Conservation (phyloP, 2,113 vertebrate genomes). For the Anthoscopus minutus region DNA sequence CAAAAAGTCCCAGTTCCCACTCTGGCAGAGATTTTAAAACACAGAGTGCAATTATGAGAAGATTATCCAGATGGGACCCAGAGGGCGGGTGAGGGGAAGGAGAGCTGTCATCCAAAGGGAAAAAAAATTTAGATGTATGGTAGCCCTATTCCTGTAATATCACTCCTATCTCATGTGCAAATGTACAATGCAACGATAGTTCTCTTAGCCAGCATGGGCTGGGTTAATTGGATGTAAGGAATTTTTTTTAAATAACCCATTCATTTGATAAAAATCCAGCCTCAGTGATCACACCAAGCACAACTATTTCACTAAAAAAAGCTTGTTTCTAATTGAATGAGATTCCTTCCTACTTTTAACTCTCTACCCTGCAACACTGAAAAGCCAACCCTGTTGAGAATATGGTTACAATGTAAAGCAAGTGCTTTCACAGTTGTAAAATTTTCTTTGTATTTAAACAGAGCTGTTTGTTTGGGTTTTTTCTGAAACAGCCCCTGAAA, state of each 20-base stretch:
- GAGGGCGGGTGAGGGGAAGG: neutral
- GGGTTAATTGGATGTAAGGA: conserved; percentile 20
- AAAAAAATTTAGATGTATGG: conserved; percentile 38
- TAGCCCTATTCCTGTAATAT: neutral
- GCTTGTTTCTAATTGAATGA: neutral
- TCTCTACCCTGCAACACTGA: neutral
- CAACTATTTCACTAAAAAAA: neutral
- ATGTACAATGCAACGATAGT: conserved; percentile 37
- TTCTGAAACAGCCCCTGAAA: neutral
- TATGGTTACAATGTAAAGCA: neutral
- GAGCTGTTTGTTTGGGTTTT: neutral
- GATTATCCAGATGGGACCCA: conserved; percentile 41
- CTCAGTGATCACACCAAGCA: neutral
- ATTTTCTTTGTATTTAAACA: neutral
- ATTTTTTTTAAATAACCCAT: neutral
- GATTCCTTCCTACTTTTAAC: neutral
- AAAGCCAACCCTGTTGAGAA: neutral
- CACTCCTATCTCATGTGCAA: conserved; percentile 2
- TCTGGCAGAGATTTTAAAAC: conserved; percentile 23
- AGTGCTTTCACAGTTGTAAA: neutral
- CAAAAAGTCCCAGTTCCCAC: neutral
- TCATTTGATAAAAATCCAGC: conserved; percentile 38
- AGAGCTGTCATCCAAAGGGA: conserved; percentile 31
- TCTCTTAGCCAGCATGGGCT: conserved; percentile 1
- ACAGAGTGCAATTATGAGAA: conserved; percentile 24